These are phyloP conservation scores for Pristis pectinata DNA, from an alignment of 2,797 vertebrate genomes.

Conservation along the genomic window DNA sequence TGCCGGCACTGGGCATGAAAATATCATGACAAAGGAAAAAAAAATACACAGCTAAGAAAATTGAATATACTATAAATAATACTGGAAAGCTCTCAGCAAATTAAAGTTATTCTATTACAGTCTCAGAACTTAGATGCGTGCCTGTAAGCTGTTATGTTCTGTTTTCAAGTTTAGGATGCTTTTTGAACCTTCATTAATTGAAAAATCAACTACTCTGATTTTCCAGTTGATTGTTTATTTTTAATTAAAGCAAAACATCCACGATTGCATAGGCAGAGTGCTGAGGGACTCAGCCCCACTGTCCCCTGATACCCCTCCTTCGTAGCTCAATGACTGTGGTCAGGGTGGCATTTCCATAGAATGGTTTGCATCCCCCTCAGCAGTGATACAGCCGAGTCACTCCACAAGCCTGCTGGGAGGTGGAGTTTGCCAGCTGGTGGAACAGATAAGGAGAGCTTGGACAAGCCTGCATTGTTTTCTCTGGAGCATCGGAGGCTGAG, in stretches of 20 bases:
- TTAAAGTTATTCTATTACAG: background rate
- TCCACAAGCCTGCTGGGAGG: background rate
- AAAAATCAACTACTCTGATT: background rate
- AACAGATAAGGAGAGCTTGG: background rate
- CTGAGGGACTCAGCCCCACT: background rate
- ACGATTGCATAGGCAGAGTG: background rate
- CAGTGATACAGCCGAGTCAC: background rate
- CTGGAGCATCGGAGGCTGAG: too few species aligned
- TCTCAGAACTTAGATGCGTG: background rate
- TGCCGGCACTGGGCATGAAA: background rate
- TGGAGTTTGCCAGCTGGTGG: background rate
- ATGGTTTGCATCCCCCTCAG: background rate
- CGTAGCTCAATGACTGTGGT: background rate
- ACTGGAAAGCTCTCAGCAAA: background rate
- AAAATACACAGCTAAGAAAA: background rate
- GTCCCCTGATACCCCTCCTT: background rate
- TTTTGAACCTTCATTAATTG: background rate
- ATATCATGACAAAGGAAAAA: constrained; percentile 19
- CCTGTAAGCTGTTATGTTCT: background rate
- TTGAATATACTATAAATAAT: constrained; percentile 1
- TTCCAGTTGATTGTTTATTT: background rate
- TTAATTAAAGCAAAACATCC: background rate
- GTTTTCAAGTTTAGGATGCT: background rate
- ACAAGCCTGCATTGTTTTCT: too few species aligned
- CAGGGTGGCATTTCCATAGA: background rate